phyloP scores from a whole-genome alignment of 2,797 vertebrate species.

The Sebastiscus tertius region DNA sequence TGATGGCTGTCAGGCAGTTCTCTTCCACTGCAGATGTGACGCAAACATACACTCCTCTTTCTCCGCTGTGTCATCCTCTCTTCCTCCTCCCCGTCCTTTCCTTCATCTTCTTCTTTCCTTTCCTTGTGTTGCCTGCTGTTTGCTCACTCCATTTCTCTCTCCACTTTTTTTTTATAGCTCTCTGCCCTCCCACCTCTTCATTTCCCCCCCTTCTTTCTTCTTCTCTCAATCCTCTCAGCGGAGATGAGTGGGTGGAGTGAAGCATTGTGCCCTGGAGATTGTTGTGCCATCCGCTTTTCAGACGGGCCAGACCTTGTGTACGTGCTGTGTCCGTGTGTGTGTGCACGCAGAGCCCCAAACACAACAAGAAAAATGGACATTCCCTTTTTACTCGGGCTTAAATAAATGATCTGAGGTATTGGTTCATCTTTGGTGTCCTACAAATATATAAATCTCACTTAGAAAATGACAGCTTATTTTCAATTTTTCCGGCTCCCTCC shows the following conservation, averaged over 20 bases:
- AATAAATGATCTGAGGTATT: conserved; percentile 59
- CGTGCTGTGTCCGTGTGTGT: neutral
- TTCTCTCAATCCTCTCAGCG: conserved; percentile 58
- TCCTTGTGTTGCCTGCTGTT: conserved; percentile 18
- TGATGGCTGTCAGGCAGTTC: conserved; percentile 76
- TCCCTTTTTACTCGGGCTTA: conserved; percentile 36
- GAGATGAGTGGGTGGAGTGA: conserved; percentile 76
- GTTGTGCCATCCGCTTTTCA: conserved; percentile 69
- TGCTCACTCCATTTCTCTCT: neutral
- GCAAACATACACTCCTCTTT: conserved; percentile 57
- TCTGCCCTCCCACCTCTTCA: conserved; percentile 41
- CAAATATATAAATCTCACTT: conserved; percentile 68
- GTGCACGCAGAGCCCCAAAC: conserved; percentile 9
- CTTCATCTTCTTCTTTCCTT: conserved; percentile 31
- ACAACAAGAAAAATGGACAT: conserved; percentile 47
- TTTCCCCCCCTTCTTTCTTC: conserved; percentile 30
- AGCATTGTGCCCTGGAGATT: conserved; percentile 76
- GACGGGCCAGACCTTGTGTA: conserved; percentile 35
- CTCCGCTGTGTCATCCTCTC: conserved; percentile 55
- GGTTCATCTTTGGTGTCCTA: conserved; percentile 38
- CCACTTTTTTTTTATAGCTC: conserved; percentile 4
- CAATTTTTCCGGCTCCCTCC: neutral
- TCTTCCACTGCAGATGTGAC: conserved; percentile 79
- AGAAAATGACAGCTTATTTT: conserved; percentile 65
- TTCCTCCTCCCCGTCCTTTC: conserved; percentile 4